Conservation (phyloP, 2,888 invertebrate genomes). For the Tachina grossa region DNA sequence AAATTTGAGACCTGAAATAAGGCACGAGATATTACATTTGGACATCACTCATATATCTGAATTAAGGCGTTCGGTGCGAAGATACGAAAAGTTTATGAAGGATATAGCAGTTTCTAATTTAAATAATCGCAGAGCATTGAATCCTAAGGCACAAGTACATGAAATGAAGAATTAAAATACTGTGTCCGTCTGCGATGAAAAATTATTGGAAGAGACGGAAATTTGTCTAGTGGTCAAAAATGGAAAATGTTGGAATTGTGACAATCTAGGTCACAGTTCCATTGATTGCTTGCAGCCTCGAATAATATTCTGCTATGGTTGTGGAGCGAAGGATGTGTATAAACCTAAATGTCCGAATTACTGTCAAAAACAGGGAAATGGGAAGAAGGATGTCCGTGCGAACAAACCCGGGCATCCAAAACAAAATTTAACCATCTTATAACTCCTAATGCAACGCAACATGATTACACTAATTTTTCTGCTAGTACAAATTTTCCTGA, state of each 20-base stretch:
- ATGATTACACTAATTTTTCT: neutral
- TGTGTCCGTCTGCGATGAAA: neutral
- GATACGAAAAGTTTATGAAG: neutral
- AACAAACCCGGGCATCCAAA: slow-evolving; percentile 3
- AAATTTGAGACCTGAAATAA: neutral
- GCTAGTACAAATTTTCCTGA: neutral
- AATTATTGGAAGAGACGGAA: neutral
- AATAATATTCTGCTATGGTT: slow-evolving; percentile 10
- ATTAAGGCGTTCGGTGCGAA: neutral
- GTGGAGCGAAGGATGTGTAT: neutral
- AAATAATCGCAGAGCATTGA: neutral
- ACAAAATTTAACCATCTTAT: neutral
- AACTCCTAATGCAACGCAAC: no score
- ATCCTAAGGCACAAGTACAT: neutral
- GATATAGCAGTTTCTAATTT: neutral
- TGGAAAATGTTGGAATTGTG: slow-evolving; percentile 15
- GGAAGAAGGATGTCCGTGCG: slow-evolving; percentile 12
- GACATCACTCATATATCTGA: neutral
- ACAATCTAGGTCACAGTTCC: neutral
- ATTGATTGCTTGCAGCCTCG: neutral
- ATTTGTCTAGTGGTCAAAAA: neutral
- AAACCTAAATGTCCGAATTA: neutral
- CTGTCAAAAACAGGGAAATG: neutral
- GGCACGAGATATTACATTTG: slow-evolving; percentile 2
- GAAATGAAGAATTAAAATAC: neutral